Evolutionary conservation across 2,888 invertebrate genomes (phyloP).

Genomic region (Cetonia aurata): DNA sequence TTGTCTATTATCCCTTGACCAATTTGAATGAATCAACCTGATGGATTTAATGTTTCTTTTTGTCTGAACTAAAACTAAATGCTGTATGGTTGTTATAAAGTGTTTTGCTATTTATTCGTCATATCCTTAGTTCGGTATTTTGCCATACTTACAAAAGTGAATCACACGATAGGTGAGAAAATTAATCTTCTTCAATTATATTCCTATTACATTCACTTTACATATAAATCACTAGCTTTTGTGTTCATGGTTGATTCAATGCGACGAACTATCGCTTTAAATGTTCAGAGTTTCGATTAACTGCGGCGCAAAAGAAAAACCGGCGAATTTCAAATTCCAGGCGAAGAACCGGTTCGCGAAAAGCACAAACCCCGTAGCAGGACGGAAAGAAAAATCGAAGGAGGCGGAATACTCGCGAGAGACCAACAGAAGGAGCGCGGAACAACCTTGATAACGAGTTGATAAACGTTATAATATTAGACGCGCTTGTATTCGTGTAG

Average conservation of each 20-base stretch:
- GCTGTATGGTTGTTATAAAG: too few relatives aligned
- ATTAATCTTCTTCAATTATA: not conserved
- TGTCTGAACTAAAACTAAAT: too few relatives aligned
- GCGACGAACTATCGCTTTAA: not conserved
- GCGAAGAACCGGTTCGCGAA: not conserved
- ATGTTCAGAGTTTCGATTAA: not conserved
- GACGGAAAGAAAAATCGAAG: conserved; percentile 17
- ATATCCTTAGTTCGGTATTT: not conserved
- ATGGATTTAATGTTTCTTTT: too few relatives aligned
- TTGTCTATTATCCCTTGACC: too few relatives aligned
- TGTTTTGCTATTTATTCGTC: too few relatives aligned
- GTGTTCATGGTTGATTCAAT: not conserved
- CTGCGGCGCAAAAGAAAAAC: not conserved
- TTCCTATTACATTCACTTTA: conserved; percentile 10
- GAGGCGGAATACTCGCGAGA: conserved; percentile 14
- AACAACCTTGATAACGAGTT: conserved; percentile 35
- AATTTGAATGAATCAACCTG: too few relatives aligned
- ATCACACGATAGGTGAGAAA: not conserved
- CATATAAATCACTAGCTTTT: not conserved
- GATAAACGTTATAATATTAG: conserved; percentile 36
- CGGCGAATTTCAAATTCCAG: not conserved
- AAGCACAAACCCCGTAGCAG: conserved; percentile 3
- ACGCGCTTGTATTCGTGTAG: conserved; percentile 6
- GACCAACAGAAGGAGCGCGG: conserved; percentile 2
- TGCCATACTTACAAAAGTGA: conserved; percentile 2